Base-by-base conservation (phyloP, 1,140 invertebrate species). In the Augochlora pura region DNA sequence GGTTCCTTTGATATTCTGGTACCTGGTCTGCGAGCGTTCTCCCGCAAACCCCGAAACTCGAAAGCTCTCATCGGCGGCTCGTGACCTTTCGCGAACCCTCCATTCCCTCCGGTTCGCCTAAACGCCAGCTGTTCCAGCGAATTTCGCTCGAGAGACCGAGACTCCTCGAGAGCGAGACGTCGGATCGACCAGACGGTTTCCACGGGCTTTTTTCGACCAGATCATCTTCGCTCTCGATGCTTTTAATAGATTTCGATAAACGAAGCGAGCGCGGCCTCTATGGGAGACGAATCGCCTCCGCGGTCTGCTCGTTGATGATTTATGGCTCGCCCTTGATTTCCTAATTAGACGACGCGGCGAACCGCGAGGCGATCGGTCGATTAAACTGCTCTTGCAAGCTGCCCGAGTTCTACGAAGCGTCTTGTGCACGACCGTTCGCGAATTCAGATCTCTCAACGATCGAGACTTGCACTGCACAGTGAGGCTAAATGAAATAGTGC, bases 221-320 rank as follows among this genome's bases (percentile, higher is more conserved):
- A 46, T 46, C 77, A 85, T 77, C 59, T 69, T 67, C 32, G 71
- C 80, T 80, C 81, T 83, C 27, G 64, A 83, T 1, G 81, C 80
- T 86, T 86, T 86, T 86, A 83, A 86, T 86, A 86, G 73, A 62
- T 10, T 59, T 10, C 38, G 42, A 77, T 85, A 85, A 86, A 86
- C 75, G 74, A 65, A 75, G 25, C 49, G 39, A 85, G 62, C 74
- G 79, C 49, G 2, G 38, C 38, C 46, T 62, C 49, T 39, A 84
- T 85, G 79, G 70, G 57, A 76, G n/a, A 81, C 62, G 71, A 70
- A 81, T 85, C 65, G 21, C 25, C 14, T 23, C 59, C 7, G 54
- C 12, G 21, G 49, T n/a, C n/a, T 2, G 54, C 25, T 38, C 16
- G 65, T 12, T 25, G 16, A 63, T 63, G 59, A 70, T 70, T 16